Conservation (phyloP, 2,888 invertebrate species). For the Drosophila kokeensis region DNA sequence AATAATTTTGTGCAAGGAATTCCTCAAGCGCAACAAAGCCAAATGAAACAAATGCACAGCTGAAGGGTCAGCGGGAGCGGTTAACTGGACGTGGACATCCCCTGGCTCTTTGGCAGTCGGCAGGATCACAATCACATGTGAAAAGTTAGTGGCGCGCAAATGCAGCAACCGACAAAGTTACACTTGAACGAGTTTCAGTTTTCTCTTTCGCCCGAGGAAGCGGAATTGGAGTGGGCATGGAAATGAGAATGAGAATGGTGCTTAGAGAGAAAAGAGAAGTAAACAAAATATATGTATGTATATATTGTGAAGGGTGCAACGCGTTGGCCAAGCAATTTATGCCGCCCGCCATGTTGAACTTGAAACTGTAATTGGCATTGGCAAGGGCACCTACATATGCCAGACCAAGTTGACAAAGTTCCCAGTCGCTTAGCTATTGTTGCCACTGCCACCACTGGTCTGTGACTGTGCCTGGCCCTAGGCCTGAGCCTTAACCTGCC, state of each 20-base stretch:
- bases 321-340: conserved; percentile 60
- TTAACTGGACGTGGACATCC: conserved; percentile 32
- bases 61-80: conserved; percentile 13
- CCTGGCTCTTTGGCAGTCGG: conserved; percentile 15
- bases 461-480: background rate
- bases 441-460: conserved; percentile 13
- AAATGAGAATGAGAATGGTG: conserved; percentile 10
- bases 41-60: conserved; percentile 22
- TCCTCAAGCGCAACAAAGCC: conserved; percentile 78
- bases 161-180: conserved; percentile 54
- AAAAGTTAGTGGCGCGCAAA: conserved; percentile 74
- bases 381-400: conserved; percentile 82
- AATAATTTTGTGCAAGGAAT: conserved; percentile 78
- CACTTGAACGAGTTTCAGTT: conserved; percentile 68
- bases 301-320: conserved; percentile 21
- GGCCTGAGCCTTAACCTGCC: conserved; percentile 16
- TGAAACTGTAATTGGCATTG: conserved; percentile 82
- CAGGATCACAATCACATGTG: conserved; percentile 69
- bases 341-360: conserved; percentile 83
- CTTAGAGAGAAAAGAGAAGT: conserved; percentile 14
- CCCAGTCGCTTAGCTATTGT: conserved; percentile 13
- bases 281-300: background rate
- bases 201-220: conserved; percentile 41
- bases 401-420: conserved; percentile 45
- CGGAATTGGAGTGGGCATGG: conserved; percentile 12